These are phyloP conservation scores for Bufo bufo DNA, from an alignment of 2,113 vertebrate genomes.

Conservation along the genomic window DNA sequence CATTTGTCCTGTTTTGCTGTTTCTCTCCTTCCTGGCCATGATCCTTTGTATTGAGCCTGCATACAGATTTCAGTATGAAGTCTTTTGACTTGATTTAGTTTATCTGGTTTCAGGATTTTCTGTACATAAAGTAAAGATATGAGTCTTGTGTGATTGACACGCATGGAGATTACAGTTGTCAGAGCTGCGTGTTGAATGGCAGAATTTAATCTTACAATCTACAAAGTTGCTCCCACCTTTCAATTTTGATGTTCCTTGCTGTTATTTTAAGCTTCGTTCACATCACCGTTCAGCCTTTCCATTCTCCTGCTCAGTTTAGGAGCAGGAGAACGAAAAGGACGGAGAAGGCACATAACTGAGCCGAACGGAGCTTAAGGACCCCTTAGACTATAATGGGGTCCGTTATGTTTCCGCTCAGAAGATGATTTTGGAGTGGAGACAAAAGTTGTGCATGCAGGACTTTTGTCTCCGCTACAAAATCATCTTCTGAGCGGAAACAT, in stretches of 20 bases:
- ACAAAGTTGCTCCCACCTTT: neutral
- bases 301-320: too few relatives aligned
- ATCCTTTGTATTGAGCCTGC: neutral
- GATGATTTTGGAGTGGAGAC: too few relatives aligned
- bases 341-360: too few relatives aligned
- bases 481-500: too few relatives aligned
- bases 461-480: too few relatives aligned
- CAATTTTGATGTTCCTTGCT: neutral
- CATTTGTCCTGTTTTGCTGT: neutral
- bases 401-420: too few relatives aligned
- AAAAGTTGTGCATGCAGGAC: too few relatives aligned
- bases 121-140: neutral
- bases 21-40: neutral
- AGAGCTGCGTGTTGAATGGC: neutral
- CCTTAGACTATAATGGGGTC: too few relatives aligned
- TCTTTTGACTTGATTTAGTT: slow-evolving; percentile 22
- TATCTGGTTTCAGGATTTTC: slow-evolving; percentile 5
- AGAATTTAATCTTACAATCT: neutral
- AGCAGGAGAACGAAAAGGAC: too few relatives aligned
- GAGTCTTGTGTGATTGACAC: neutral
- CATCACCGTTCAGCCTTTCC: too few relatives aligned
- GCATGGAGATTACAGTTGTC: neutral
- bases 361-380: too few relatives aligned
- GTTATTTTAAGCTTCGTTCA: neutral
- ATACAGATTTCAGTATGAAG: neutral